Base-by-base conservation (phyloP, 2,888 invertebrate genomes). In the Tiliacea aurago region DNA sequence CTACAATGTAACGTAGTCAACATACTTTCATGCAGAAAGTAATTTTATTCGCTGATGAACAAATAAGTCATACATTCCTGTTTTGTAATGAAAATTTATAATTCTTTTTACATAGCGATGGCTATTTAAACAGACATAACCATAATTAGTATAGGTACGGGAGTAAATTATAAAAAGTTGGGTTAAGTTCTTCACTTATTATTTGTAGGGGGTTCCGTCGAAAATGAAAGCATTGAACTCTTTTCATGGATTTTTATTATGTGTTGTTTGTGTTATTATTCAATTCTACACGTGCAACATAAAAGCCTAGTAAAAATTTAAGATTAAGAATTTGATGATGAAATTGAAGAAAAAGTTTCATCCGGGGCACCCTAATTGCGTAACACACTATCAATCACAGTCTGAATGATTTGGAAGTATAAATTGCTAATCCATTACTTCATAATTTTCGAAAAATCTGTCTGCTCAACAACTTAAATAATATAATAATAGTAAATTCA, bases 101-200 rank as follows among this genome's bases (percentile, higher is more conserved):
- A 69, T 86, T 74, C 43, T 69, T 86, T 76, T 79, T 79, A 79
- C 73, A 63, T 45, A 63, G 78, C 63, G 10, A 68, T 49, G 49
- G 20, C 73, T 74, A 71, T 80, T 81, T 72, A 76, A 80, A 84
- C 58, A 75, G 64, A 80, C 79, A 79, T 78, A 80, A 75, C 86
- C 88, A 87, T 86, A 87, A 89, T 89, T 88, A 89, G 84, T 72
- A 84, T 74, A 64, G 33, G 10, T n/a, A 83, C 78, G 86, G 11
- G 49, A 67, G 76, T 58, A n/a, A 69, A 73, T 74, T 63, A 74
- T 73, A 86, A 86, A 86, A 84, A 86, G 20, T 55, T 53, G 53
- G n/a, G 45, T 69, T 51, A 59, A 45, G 53, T 43, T 18, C 1
- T 33, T 23, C 9, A 10, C 13, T 33, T 61, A 49, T 33, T 61